Percentiles rank a stretch among this genome's conserved stretches.
These are phyloP conservation scores for Intellagama lesueurii DNA, from an alignment of 2,797 vertebrate genomes.

Conservation along the genomic window DNA sequence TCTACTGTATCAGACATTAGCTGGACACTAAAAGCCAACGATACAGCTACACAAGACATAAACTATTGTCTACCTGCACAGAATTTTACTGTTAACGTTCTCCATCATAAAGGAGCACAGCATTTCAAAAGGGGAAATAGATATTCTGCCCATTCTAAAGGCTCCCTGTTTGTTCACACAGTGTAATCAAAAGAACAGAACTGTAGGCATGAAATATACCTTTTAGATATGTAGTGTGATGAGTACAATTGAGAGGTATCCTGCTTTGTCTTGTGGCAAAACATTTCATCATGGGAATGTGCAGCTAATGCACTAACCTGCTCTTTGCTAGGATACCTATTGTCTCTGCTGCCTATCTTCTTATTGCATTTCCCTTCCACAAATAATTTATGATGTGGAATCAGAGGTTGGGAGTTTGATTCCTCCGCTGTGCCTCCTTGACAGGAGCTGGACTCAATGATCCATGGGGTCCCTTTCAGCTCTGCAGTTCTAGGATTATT, in stretches of 20 bases:
- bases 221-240: constrained; percentile 25
- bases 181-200: not conserved
- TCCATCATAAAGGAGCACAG: not conserved
- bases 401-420: too few species aligned
- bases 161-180: constrained; percentile 10
- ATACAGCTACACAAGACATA: too few species aligned
- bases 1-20: too few species aligned
- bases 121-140: too few species aligned
- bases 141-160: not conserved
- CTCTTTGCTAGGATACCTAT: constrained; percentile 7
- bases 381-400: constrained; percentile 49
- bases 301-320: constrained; percentile 26
- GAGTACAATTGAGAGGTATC: not conserved
- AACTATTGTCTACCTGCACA: too few species aligned
- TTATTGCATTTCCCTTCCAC: constrained; percentile 38
- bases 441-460: too few species aligned
- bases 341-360: constrained; percentile 16
- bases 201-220: not conserved
- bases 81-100: too few species aligned
- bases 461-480: too few species aligned
- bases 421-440: too few species aligned
- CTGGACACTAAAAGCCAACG: too few species aligned
- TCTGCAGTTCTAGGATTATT: too few species aligned
- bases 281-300: constrained; percentile 27
- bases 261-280: not conserved